phyloP scores from a whole-genome alignment of 2,888 invertebrate species.

The Drosophila lutescens region DNA sequence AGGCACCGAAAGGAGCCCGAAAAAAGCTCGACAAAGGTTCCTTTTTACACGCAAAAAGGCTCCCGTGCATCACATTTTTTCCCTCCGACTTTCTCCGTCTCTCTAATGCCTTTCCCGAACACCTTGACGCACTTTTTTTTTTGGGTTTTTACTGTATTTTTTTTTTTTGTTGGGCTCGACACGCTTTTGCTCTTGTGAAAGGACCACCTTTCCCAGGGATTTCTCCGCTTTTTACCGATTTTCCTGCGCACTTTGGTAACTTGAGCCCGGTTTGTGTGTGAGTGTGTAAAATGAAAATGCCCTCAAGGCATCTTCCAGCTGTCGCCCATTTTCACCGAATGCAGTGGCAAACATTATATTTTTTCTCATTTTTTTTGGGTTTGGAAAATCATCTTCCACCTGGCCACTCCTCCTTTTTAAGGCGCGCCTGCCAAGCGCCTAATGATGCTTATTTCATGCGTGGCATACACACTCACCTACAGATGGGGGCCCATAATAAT shows the following conservation, averaged over 20 bases:
- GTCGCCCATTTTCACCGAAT: conserved; percentile 46
- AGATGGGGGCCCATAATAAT: neutral
- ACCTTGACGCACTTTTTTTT: conserved; percentile 60
- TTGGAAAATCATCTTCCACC: conserved; percentile 36
- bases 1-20: conserved; percentile 25
- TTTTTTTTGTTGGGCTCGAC: conserved; percentile 56
- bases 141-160: neutral
- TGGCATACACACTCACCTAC: conserved; percentile 21
- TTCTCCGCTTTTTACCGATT: conserved; percentile 3
- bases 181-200: conserved; percentile 65
- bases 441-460: conserved; percentile 73
- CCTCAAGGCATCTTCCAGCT: conserved; percentile 47
- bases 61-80: conserved; percentile 14
- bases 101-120: conserved; percentile 56
- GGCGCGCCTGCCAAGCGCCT: conserved; percentile 66
- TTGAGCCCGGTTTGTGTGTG: conserved; percentile 20
- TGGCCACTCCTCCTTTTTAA: conserved; percentile 31
- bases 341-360: conserved; percentile 29
- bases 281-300: conserved; percentile 42
- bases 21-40: conserved; percentile 31
- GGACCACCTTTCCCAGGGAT: conserved; percentile 12
- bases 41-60: conserved; percentile 15
- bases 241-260: conserved; percentile 38
- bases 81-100: conserved; percentile 39
- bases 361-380: neutral